A percentile compares a stretch with the other conserved stretches of the same genome.
Evolutionary conservation across 1,140 invertebrate species (phyloP).

Genomic region (Aphis craccivora): DNA sequence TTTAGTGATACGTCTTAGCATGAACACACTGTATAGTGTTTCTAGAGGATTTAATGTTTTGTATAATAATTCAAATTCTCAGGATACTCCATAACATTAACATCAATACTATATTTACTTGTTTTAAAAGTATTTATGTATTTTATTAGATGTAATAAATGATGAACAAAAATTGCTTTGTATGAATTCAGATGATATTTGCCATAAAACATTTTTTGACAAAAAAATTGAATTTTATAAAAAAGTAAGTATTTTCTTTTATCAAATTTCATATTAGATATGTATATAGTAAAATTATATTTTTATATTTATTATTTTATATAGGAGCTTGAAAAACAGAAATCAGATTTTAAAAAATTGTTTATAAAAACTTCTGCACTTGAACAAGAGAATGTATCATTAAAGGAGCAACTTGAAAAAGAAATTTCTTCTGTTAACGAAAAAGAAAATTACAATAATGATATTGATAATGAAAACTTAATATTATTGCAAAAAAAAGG

Average conservation of each 20-base stretch:
- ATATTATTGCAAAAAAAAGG: slow-evolving; percentile 46
- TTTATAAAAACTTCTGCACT: slow-evolving; percentile 22
- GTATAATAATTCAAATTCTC: not conserved
- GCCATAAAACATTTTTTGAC: slow-evolving; percentile 34
- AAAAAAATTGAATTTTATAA: slow-evolving; percentile 48
- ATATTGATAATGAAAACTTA: slow-evolving; percentile 45
- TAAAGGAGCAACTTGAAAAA: slow-evolving; percentile 51
- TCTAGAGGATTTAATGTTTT: no score
- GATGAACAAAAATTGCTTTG: slow-evolving; percentile 37
- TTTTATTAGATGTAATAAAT: slow-evolving; percentile 38
- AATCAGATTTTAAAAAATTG: slow-evolving; percentile 39
- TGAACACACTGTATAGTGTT: no score
- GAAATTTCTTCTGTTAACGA: not conserved
- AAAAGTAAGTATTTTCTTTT: not conserved
- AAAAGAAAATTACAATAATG: not conserved
- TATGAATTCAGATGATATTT: not conserved
- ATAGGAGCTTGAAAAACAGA: slow-evolving; percentile 38
- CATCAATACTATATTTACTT: not conserved
- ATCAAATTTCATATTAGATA: not conserved
- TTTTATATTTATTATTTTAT: not conserved
- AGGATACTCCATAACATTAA: not conserved
- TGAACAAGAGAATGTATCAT: slow-evolving; percentile 41
- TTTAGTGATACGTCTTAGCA: no score
- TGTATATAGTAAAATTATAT: not conserved
- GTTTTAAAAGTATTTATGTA: not conserved